A percentile compares a stretch with the other conserved stretches of the same genome.
These are phyloP conservation scores for Neoseiulus cucumeris DNA, from an alignment of 1,140 invertebrate genomes.

Conservation along the genomic window DNA sequence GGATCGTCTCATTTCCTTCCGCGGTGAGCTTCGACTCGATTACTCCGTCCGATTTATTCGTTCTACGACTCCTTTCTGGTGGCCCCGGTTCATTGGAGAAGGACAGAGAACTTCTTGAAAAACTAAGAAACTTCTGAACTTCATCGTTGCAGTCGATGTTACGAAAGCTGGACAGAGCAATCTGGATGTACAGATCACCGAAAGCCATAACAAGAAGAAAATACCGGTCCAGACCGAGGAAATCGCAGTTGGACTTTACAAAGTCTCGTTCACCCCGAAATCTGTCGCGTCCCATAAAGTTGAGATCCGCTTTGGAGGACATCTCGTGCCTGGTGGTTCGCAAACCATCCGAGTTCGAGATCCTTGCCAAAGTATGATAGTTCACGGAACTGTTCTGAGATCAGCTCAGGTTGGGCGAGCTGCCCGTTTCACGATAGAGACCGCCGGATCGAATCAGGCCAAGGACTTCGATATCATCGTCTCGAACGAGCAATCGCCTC, in stretches of 20 bases:
- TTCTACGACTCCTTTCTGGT: too few relatives aligned
- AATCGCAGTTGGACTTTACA: constrained; percentile 30
- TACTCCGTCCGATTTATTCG: neutral
- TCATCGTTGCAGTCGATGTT: constrained; percentile 37
- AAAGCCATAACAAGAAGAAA: constrained; percentile 48
- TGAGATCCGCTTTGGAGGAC: constrained; percentile 50
- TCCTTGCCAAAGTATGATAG: constrained; percentile 48
- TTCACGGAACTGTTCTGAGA: constrained; percentile 56
- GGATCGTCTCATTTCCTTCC: constrained; percentile 55
- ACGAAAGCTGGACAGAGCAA: constrained; percentile 55
- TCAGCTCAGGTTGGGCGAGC: constrained; percentile 54
- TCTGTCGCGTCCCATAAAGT: constrained; percentile 58
- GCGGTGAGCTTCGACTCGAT: constrained; percentile 33
- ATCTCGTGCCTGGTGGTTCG: constrained; percentile 22
- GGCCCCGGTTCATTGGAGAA: too few relatives aligned
- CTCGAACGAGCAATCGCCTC: constrained; percentile 38
- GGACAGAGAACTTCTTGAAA: too few relatives aligned
- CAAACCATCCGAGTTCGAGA: constrained; percentile 28
- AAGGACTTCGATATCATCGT: constrained; percentile 78
- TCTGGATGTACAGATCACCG: constrained; percentile 49
- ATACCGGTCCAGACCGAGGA: constrained; percentile 47
- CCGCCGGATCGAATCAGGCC: constrained; percentile 48
- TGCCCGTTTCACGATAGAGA: constrained; percentile 70
- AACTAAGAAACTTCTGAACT: too few relatives aligned
- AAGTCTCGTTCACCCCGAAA: constrained; percentile 65